Evolutionary conservation across 2,888 invertebrate genomes (phyloP), one percentile per base, ranked within the genome.

Genomic region (Calephelis perditalis): DNA sequence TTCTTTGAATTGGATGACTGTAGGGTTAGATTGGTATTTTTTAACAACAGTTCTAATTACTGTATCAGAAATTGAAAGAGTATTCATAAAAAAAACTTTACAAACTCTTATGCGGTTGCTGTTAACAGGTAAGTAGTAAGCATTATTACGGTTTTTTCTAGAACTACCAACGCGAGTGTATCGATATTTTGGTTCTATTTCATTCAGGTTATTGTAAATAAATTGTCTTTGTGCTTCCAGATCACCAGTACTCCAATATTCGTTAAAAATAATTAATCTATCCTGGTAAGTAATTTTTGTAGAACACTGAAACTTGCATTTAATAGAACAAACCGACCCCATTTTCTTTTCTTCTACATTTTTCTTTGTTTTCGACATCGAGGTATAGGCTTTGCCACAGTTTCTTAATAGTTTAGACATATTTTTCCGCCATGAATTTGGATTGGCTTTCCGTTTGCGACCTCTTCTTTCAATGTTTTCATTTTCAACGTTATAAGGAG

Each of bases 1-100:
- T 59, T 74, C 72, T 59, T 63, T 60, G 52, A 67, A 57, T 55
- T 68, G 59, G 37, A 70, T 61, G 54, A 67, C 66, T n/a, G 45
- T 63, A 55, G 62, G 57, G 36, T 55, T 61, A 46, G 55, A 61
- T 10, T 59, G 47, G 40, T 59, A 45, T 57, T 67, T 67, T 15
- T 60, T 58, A n/a, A 65, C 57, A 58, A 68, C 67, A n/a, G 67
- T 68, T 61, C 68, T 61, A 35, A 66, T 64, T 6, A 61, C 55
- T 57, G 40, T 65, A 58, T 67, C 62, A n/a, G 65, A 64, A 57
- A 67, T 67, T 15, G 45, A 26, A 57, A 57, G 57, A 4, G 59
- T 58, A 58, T 58, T 58, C 58, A 58, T 49, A 40, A 47, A 46
- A 40, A 54, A 65, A 12, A 54, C 46, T 61, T 56, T 56, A 40